These are phyloP conservation scores for Drosophila paucipuncta DNA, from an alignment of 2,888 invertebrate species.

Conservation along the genomic window DNA sequence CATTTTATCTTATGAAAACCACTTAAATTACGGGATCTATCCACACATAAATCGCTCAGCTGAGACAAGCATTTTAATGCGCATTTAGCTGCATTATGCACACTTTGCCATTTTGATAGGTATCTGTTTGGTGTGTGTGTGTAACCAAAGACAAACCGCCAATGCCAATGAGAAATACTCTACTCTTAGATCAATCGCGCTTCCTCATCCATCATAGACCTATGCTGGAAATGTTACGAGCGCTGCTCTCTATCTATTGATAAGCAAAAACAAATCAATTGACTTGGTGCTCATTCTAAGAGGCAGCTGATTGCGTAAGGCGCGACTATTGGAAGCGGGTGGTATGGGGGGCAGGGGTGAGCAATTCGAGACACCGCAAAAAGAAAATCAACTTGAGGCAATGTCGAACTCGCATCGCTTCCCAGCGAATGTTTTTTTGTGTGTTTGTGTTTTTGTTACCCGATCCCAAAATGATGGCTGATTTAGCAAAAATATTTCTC, in stretches of 20 bases:
- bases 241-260: neutral
- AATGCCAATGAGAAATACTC: constrained; percentile 48
- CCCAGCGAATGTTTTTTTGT: constrained; percentile 15
- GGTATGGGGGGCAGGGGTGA: neutral
- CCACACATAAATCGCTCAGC: neutral
- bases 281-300: constrained; percentile 10
- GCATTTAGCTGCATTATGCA: constrained; percentile 46
- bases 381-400: constrained; percentile 34
- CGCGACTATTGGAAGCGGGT: too few species aligned
- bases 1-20: neutral
- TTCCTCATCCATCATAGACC: constrained; percentile 33
- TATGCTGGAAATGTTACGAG: neutral
- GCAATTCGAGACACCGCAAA: constrained; percentile 41
- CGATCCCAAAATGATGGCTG: constrained; percentile 29
- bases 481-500: constrained; percentile 33
- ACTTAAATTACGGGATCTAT: neutral
- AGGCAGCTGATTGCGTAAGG: constrained; percentile 25
- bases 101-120: constrained; percentile 16
- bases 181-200: neutral
- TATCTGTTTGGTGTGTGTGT: constrained; percentile 1
- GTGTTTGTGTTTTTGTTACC: constrained; percentile 30
- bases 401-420: constrained; percentile 27
- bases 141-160: constrained; percentile 66
- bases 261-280: constrained; percentile 6
- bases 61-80: constrained; percentile 34